Evolutionary conservation across 2,888 invertebrate species (phyloP), one percentile per base, ranked within the genome.

Genomic region (Cinara cedri): DNA sequence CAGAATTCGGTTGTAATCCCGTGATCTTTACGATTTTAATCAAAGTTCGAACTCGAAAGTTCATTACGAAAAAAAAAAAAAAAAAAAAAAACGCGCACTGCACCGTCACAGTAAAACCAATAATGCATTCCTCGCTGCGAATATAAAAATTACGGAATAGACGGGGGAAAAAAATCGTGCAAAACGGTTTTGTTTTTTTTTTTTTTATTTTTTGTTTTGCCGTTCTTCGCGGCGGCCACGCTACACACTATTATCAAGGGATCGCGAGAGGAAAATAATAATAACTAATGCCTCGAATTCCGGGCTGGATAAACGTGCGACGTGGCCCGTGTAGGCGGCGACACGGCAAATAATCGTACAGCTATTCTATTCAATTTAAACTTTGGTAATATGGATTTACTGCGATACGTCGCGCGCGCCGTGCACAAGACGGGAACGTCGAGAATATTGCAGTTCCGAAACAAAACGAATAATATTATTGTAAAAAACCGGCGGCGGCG

Each of bases 321-420:
- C 3, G n/a, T n/a, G n/a, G n/a, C n/a, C n/a, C n/a, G n/a, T 1
- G 66, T 49, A 46, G 24, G 16, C 24, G 11, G 9, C 11, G 44
- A 19, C 26, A 60, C 26, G 3, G 34, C 34, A 60, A 26, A 49
- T 66, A 46, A 10, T 34, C 34, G 34, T 34, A 6, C 34, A 34
- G 34, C 34, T 34, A 34, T 42, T 24, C 24, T 66, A 46, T 66
- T 46, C 3, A 46, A 66, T 66, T 66, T 24, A 66, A 46, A 66
- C 66, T 66, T 66, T 49, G 16, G 46, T 66, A 49, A 66, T 46
- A 65, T 65, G 6, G 16, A 49, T 49, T 46, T 16, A 9, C 9
- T 24, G 10, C 16, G 46, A 65, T 24, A 16, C 6, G 46, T 49
- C 24, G 3, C 46, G 24, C 1, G 24, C 1, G 34, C 6, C 3